Conservation (phyloP, 2,113 vertebrate genomes). For the Telmatochromis sp. region DNA sequence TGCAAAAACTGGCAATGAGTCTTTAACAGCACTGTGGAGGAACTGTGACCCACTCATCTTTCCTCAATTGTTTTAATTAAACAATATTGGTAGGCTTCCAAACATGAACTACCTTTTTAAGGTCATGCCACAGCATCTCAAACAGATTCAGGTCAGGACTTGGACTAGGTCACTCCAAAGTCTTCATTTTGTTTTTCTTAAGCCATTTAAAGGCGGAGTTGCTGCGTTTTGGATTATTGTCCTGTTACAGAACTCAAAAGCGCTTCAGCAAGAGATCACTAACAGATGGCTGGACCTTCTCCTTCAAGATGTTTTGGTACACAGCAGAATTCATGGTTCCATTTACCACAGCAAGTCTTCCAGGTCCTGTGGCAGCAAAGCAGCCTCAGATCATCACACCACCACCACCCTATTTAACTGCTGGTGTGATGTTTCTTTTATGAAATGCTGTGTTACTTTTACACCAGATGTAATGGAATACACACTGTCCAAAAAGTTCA, state of each 20-base stretch:
- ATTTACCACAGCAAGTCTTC: not conserved
- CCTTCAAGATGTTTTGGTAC: not conserved
- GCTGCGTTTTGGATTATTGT: not conserved
- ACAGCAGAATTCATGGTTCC: not conserved
- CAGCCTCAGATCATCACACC: not conserved
- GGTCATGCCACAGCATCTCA: fast-evolving
- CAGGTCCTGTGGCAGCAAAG: not conserved
- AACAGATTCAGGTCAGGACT: not conserved
- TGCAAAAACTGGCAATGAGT: not conserved
- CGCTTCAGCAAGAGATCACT: fast-evolving
- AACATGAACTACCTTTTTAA: not conserved
- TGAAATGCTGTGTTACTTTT: not conserved
- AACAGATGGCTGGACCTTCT: not conserved
- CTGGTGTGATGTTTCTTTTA: not conserved
- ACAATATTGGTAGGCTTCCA: not conserved
- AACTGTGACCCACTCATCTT: not conserved
- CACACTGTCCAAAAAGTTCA: not conserved
- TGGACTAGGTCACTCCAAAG: not conserved
- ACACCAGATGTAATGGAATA: not conserved
- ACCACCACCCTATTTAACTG: not conserved
- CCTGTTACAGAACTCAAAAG: not conserved
- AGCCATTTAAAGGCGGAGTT: not conserved
- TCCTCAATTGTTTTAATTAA: not conserved
- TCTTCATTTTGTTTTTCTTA: not conserved
- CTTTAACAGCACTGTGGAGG: not conserved